Evolutionary conservation across 1,140 invertebrate genomes (phyloP).

Genomic region (Aporrectodea caliginosa): DNA sequence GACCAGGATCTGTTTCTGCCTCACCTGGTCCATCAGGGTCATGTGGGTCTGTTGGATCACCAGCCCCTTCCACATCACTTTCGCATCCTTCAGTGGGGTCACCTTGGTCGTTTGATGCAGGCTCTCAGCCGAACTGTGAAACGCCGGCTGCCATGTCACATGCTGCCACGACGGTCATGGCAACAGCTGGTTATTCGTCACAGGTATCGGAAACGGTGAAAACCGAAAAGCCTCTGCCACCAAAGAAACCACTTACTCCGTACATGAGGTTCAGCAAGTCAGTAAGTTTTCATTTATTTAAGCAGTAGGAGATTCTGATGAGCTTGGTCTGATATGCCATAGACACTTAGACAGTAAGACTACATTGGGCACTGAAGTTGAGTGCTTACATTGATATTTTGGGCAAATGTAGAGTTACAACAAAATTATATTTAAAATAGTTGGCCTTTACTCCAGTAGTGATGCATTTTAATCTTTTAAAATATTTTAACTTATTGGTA

Average conservation of each 20-base stretch:
- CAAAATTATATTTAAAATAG: too few relatives aligned
- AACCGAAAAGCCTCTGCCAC: not conserved
- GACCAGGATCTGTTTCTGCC: too few relatives aligned
- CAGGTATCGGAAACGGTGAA: not conserved
- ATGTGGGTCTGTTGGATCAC: not conserved
- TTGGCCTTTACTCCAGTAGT: too few relatives aligned
- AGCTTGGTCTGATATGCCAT: too few relatives aligned
- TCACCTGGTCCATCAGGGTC: not conserved
- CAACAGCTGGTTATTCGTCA: not conserved
- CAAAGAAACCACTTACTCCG: conserved; percentile 19
- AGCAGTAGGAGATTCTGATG: too few relatives aligned
- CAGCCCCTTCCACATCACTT: not conserved
- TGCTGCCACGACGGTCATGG: not conserved
- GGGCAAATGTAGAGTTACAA: too few relatives aligned
- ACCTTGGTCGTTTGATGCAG: not conserved
- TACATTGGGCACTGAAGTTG: too few relatives aligned
- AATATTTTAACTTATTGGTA: too few relatives aligned
- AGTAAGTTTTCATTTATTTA: too few relatives aligned
- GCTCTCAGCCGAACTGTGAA: not conserved
- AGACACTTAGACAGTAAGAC: too few relatives aligned
- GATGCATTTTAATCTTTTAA: too few relatives aligned
- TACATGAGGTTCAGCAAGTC: conserved; percentile 28
- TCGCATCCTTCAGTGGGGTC: not conserved
- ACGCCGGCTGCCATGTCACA: not conserved
- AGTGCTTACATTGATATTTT: too few relatives aligned